Evolutionary conservation across 2,888 invertebrate species (phyloP).

Genomic region (Dryomyza anilis): DNA sequence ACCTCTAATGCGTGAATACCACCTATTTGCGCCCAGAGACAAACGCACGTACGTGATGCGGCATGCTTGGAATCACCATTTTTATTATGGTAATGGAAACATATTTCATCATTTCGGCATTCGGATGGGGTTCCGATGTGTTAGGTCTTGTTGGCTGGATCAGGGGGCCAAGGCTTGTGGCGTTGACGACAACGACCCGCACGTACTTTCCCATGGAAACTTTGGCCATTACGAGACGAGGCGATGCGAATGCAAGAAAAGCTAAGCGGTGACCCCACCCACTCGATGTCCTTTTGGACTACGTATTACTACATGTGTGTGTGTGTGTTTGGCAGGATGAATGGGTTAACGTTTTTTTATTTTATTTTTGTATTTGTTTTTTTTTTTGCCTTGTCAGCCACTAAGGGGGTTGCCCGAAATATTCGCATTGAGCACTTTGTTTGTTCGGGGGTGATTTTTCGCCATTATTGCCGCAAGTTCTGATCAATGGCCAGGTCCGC

Average conservation of each 20-base stretch:
- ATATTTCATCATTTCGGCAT: constrained; percentile 35
- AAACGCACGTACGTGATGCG: background rate
- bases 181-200: constrained; percentile 43
- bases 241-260: background rate
- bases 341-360: too few species aligned
- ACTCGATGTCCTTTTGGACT: background rate
- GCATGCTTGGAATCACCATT: constrained; percentile 37
- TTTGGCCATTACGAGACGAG: constrained; percentile 44
- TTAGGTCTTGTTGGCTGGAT: constrained; percentile 36
- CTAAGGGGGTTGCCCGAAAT: background rate
- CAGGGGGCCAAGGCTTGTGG: background rate
- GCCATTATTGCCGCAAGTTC: constrained; percentile 58
- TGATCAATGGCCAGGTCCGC: constrained; percentile 50
- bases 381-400: background rate
- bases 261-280: constrained; percentile 10
- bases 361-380: background rate
- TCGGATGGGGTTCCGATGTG: constrained; percentile 30
- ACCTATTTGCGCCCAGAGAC: too few species aligned
- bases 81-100: constrained; percentile 37
- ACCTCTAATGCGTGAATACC: too few species aligned
- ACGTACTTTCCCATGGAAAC: constrained; percentile 53
- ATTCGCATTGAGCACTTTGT: constrained; percentile 1
- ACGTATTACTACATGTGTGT: too few species aligned
- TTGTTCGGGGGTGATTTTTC: constrained; percentile 49
- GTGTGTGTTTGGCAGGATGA: too few species aligned